Conservation (phyloP, 2,113 vertebrate genomes). For the Oreotrochilus melanogaster region DNA sequence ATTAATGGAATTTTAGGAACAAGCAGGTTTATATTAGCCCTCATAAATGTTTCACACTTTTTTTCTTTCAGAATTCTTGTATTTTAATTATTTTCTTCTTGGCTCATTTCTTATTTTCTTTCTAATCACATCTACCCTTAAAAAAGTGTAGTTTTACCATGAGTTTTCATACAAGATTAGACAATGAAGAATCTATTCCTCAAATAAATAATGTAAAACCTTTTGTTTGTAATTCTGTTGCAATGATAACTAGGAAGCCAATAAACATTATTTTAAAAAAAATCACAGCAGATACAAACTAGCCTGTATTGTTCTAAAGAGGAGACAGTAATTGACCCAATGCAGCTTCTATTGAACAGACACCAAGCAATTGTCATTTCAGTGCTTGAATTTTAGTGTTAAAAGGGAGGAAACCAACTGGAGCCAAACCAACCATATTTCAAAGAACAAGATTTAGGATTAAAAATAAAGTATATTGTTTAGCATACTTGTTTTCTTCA, state of each 20-base stretch:
- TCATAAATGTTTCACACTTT: not conserved
- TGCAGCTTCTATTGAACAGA: not conserved
- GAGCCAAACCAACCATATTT: not conserved
- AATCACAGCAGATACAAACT: not conserved
- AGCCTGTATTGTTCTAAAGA: not conserved
- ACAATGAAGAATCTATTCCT: not conserved
- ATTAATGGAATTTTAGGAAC: conserved; percentile 1
- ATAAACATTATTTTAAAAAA: not conserved
- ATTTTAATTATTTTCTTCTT: not conserved
- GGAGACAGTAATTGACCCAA: not conserved
- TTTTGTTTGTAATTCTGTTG: not conserved
- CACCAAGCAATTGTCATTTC: not conserved
- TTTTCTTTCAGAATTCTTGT: not conserved
- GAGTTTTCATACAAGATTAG: not conserved
- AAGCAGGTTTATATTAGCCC: not conserved
- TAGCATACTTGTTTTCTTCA: not conserved
- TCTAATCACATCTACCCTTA: not conserved
- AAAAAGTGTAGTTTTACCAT: not conserved
- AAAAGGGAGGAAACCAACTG: not conserved
- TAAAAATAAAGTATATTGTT: not conserved
- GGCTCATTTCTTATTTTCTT: not conserved
- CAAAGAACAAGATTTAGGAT: not conserved
- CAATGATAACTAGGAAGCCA: not conserved
- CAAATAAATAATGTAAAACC: not conserved
- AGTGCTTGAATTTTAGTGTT: not conserved